Base-by-base conservation (phyloP, 2,113 vertebrate species). In the Anarhynchus alexandrinus region DNA sequence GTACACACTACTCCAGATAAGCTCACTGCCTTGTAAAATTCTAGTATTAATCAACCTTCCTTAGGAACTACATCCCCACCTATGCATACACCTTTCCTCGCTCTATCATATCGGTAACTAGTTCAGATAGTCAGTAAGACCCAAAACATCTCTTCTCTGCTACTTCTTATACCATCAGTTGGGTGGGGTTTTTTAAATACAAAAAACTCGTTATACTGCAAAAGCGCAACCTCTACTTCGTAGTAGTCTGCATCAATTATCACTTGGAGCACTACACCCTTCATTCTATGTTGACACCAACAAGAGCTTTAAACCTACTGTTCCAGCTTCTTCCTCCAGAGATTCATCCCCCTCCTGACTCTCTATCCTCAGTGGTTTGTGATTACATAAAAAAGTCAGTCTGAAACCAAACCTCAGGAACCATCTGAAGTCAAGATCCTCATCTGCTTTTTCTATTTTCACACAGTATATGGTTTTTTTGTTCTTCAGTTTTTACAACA, bases 391-490 rank as follows among this genome's bases (percentile, higher is more conserved):
- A 72, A 66, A 42, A 22, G 23, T 43, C 43, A 38, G 20, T 11
- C 36, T 26, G 55, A 87, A 86, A 6, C 15, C 43, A 59, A 82
- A 59, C 32, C 47, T 51, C 73, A 55, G 47, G 47, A 65, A 70
- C 5, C 1, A 0, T 22, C 36, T 34, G 2, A 73, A 83, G 22
- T n/a, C 69, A 49, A 0, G 1, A 55, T 38, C 9, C 12, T 26
- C 47, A 40, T 4, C 27, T 40, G 21, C 13, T 66, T 70, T 34
- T 57, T 5, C 58, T 29, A 0, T 54, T 90, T 74, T 57, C 52
- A 55, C 32, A 6, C 1, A 32, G 25, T 10, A 11, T 34, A 26
- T 6, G 7, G 6, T 36, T 64, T 57, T 32, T 8, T 38, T 67
- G 49, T 59, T 10, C 57, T n/a, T 72, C 34, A 19, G 43, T 78